phyloP scores from a whole-genome alignment of 2,113 vertebrate species.

The Hippolais icterina region DNA sequence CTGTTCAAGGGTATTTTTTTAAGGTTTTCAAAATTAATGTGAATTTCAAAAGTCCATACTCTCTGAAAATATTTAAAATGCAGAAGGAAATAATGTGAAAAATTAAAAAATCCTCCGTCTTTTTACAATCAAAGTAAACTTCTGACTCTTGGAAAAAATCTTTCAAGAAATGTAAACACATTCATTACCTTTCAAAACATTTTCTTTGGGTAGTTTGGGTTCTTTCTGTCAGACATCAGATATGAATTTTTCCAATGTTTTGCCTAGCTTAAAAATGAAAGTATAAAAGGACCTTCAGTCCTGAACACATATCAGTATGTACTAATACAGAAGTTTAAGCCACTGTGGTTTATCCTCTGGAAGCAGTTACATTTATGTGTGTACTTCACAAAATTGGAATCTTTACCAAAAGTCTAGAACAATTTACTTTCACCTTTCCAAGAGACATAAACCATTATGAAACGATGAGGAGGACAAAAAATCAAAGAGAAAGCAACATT shows the following conservation, averaged over 20 bases:
- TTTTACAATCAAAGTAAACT: not conserved
- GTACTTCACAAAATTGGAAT: not conserved
- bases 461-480: rapidly evolving
- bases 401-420: not conserved
- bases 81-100: not conserved
- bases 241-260: not conserved
- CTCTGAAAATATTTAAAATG: not conserved
- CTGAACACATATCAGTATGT: not conserved
- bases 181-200: not conserved
- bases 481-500: not conserved
- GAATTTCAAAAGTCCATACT: not conserved
- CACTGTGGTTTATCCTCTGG: not conserved
- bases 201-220: not conserved
- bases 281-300: not conserved
- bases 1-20: not conserved
- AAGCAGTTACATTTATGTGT: not conserved
- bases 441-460: not conserved
- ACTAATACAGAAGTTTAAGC: not conserved
- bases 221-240: not conserved
- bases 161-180: not conserved
- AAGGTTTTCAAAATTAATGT: not conserved
- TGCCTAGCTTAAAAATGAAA: not conserved
- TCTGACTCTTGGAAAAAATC: not conserved
- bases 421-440: conserved; percentile 10
- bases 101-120: not conserved